Conservation (phyloP, 2,797 vertebrate genomes). For the Salmo trutta region DNA sequence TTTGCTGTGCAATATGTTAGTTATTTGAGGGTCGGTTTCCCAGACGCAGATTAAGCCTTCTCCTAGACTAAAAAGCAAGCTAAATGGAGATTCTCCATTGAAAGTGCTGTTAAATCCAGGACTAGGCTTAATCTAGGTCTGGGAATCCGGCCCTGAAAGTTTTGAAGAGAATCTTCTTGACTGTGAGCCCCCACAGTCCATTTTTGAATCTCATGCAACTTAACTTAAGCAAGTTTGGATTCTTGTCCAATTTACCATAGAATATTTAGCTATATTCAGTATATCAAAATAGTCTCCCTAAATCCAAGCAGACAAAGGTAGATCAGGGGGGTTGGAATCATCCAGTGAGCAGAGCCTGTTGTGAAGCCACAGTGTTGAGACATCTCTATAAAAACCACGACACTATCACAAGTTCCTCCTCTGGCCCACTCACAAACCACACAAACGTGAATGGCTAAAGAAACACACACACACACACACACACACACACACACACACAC, state of each 20-base stretch:
- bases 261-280: not conserved
- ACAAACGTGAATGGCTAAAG: conserved; percentile 78
- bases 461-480: conserved; percentile 40
- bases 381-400: conserved; percentile 79
- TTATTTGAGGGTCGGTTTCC: not conserved
- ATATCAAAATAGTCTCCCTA: not conserved
- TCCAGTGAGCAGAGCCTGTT: not conserved
- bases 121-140: not conserved
- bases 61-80: not conserved
- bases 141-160: not conserved
- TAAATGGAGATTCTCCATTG: not conserved
- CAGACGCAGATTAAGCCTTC: not conserved
- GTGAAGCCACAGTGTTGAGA: conserved; percentile 31
- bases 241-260: not conserved
- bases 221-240: not conserved
- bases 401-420: conserved; percentile 93
- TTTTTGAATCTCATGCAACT: not conserved
- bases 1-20: not conserved
- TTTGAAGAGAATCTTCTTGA: not conserved
- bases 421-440: conserved; percentile 73
- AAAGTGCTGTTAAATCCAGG: not conserved
- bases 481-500: conserved; percentile 42
- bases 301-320: not conserved
- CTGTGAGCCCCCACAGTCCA: not conserved
- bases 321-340: not conserved